Base-by-base conservation (phyloP, 2,888 invertebrate species). In the Ophonus ardosiacus region DNA sequence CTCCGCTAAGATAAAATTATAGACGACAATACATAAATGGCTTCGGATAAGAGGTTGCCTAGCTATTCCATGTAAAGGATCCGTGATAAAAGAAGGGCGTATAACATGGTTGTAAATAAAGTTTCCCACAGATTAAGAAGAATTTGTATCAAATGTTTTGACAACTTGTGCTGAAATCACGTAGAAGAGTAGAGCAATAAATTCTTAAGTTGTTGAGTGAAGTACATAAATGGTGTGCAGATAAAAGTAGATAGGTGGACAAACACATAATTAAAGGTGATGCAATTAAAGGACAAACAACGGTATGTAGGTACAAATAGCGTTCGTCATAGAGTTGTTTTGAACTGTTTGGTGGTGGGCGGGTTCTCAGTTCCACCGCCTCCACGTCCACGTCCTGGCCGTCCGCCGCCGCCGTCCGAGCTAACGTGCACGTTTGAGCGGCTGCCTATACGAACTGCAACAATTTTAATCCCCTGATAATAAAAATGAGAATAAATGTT, bases 391-490 rank as follows among this genome's bases (percentile, higher is more conserved):
- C n/a, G n/a, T n/a, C n/a, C n/a, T n/a, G n/a, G n/a, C 71, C 38
- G 21, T 71, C 40, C 71, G 15, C 43, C 40, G 40, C 21, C 15
- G 38, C 71, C 40, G 40, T 68, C 43, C 71, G 71, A 74, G 51
- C 71, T 40, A 74, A 40, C 71, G 71, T 74, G 71, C 71, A 74
- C 71, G 59, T 57, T 74, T 59, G 59, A 71, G 59, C 78, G 78
- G 78, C 78, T 57, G 78, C 78, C 78, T 90, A 89, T 89, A 89
- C 90, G 90, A 90, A 90, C 90, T 90, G 91, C 91, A 91, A 91
- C 91, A 91, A 90, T 91, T 91, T 91, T 91, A 91, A 91, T 91
- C 91, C 91, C 91, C 90, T 91, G 91, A 91, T 91, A 91, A 91
- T 91, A 91, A 91, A 91, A 91, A 91, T 91, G 91, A 91, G 91